These are phyloP conservation scores for Hippocampus guttulatus DNA, from an alignment of 2,113 vertebrate genomes.

Conservation along the genomic window DNA sequence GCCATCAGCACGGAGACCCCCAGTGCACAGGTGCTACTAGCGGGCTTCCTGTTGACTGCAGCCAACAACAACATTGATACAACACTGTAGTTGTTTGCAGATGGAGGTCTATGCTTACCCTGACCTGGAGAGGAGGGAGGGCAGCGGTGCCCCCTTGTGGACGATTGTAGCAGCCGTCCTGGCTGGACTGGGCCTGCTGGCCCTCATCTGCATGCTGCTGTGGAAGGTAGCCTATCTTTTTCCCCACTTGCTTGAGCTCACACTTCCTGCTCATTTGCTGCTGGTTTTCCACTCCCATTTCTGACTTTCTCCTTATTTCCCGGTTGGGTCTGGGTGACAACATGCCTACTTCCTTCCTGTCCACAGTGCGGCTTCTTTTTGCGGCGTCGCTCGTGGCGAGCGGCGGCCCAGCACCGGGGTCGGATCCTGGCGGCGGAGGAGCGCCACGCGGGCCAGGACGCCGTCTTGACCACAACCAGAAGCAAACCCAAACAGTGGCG, in stretches of 20 bases:
- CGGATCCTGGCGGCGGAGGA: slow-evolving; percentile 76
- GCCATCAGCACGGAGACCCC: slow-evolving; percentile 78
- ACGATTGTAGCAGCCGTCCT: slow-evolving; percentile 76
- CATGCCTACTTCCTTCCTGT: slow-evolving; percentile 40
- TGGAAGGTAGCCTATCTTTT: slow-evolving; percentile 80
- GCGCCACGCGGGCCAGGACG: slow-evolving; percentile 31
- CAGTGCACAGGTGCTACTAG: slow-evolving; percentile 60
- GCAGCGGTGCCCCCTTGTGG: slow-evolving; percentile 76
- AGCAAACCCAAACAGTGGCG: slow-evolving; percentile 67
- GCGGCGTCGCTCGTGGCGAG: slow-evolving; percentile 68
- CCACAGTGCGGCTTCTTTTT: slow-evolving; percentile 85
- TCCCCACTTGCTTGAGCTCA: too few species aligned
- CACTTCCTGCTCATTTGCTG: background rate
- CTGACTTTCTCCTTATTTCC: background rate
- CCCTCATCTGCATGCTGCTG: slow-evolving; percentile 80
- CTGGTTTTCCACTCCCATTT: background rate
- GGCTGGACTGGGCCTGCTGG: slow-evolving; percentile 80
- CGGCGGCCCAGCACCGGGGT: slow-evolving; percentile 79
- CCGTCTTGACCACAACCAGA: slow-evolving; percentile 1
- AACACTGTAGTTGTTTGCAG: slow-evolving; percentile 53
- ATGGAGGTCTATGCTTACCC: slow-evolving; percentile 79
- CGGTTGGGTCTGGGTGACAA: background rate
- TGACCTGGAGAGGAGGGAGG: slow-evolving; percentile 66
- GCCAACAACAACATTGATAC: background rate
- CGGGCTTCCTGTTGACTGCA: background rate